Evolutionary conservation across 2,113 vertebrate genomes (phyloP), one percentile per base, ranked within the genome.

Genomic region (Myotis lucifugus): DNA sequence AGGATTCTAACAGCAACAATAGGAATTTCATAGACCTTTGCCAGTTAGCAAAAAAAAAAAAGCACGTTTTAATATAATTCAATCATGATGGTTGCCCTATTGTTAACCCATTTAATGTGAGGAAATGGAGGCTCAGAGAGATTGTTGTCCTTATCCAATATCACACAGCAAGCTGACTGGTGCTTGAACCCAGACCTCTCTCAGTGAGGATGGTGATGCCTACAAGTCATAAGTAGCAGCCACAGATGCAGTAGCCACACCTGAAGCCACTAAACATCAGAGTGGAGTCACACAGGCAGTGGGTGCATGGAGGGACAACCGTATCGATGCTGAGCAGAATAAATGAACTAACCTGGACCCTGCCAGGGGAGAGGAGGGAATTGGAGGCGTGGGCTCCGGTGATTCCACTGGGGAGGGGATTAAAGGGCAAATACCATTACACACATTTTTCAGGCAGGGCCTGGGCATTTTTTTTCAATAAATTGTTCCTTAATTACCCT

Each of bases 161-260:
- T 19, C 61, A 77, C 46, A 76, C 8, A 90, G 92, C 59, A 69
- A 32, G 46, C 64, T 13, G 14, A 29, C 2, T 19, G 40, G n/a
- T 40, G 21, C 52, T 73, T n/a, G n/a, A 34, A 70, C 27, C 7
- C n/a, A 91, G n/a, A 87, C 9, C 10, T 37, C 25, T 27, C 11
- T 91, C 25, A 3, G 70, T 13, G 37, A 59, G 18, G 40, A 42
- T 0, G 8, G 54, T 12, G 34, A 40, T 2, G 21, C 48, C 46
- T 70, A n/a, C 4, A 54, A 42, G 19, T 34, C 64, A 3, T 0
- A 2, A 10, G 56, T 13, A 19, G 64, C 23, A 29, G 19, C 59
- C 52, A 11, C 8, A 50, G 32, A 13, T 23, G 8, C 6, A n/a
- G 14, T 0, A 27, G 34, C 6, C 23, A 52, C 7, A 18, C 5